These are phyloP conservation scores for Fistularia commersonii DNA, from an alignment of 2,797 vertebrate species.

Conservation along the genomic window DNA sequence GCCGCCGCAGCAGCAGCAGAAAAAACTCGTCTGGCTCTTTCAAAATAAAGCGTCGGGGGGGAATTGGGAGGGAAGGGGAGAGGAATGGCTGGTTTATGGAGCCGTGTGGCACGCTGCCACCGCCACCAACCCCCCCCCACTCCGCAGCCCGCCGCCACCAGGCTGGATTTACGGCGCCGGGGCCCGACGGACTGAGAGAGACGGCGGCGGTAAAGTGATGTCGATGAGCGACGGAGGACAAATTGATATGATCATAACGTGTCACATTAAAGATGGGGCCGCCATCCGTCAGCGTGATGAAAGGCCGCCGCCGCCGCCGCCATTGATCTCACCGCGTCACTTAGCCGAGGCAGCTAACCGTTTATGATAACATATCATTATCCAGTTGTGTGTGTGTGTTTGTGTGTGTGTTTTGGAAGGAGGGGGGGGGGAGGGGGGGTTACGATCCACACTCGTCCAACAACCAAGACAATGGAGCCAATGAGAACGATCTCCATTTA, in stretches of 20 bases:
- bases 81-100: constrained; percentile 53
- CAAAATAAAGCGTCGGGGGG: constrained; percentile 16
- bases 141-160: no score
- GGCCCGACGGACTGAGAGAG: constrained; percentile 56
- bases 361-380: constrained; percentile 67
- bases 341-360: constrained; percentile 54
- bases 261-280: constrained; percentile 68
- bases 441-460: no score
- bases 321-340: constrained; percentile 62
- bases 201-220: constrained; percentile 66
- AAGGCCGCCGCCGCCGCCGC: constrained; percentile 53
- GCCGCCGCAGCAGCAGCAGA: no score
- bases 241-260: constrained; percentile 76
- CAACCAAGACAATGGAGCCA: no score
- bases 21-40: no score
- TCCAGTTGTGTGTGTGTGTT: no score
- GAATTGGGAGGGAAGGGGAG: constrained; percentile 1
- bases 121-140: no score
- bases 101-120: constrained; percentile 39
- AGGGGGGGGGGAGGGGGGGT: no score
- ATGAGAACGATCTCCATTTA: no score
- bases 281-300: constrained; percentile 75
- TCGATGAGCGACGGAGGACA: constrained; percentile 65
- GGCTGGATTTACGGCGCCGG: constrained; percentile 58
- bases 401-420: no score